These are phyloP conservation scores for Harpalus rufipes DNA, from an alignment of 2,888 invertebrate genomes.

Conservation along the genomic window DNA sequence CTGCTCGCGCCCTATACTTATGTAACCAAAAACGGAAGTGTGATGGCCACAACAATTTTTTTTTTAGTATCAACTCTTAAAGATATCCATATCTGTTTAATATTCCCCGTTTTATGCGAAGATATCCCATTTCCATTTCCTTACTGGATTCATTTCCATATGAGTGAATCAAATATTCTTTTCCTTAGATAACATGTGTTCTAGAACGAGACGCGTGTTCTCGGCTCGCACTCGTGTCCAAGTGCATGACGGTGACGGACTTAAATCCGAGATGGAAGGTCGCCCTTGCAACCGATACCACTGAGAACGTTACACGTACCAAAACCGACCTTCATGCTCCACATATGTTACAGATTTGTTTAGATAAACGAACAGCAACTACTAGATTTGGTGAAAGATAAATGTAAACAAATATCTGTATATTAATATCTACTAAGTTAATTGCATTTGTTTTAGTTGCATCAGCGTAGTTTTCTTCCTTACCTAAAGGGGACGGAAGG, in stretches of 20 bases:
- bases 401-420: too few relatives aligned
- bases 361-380: background rate
- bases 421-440: too few relatives aligned
- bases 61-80: too few relatives aligned
- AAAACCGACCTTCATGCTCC: constrained; percentile 31
- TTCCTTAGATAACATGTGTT: background rate
- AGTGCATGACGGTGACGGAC: background rate
- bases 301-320: background rate
- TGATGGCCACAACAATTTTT: too few relatives aligned
- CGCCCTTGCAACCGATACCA: constrained; percentile 33
- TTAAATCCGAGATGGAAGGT: constrained; percentile 22
- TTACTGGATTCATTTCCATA: constrained; percentile 20
- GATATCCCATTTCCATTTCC: constrained; percentile 19
- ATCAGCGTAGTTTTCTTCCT: too few relatives aligned
- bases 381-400: too few relatives aligned
- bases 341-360: background rate
- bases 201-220: background rate
- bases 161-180: background rate
- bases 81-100: background rate
- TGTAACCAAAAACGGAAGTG: too few relatives aligned
- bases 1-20: too few relatives aligned
- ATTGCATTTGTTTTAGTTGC: too few relatives aligned
- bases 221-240: background rate
- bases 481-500: too few relatives aligned
- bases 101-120: constrained; percentile 19